phyloP scores from a whole-genome alignment of 2,797 vertebrate genomes.

The Falco rusticolus region DNA sequence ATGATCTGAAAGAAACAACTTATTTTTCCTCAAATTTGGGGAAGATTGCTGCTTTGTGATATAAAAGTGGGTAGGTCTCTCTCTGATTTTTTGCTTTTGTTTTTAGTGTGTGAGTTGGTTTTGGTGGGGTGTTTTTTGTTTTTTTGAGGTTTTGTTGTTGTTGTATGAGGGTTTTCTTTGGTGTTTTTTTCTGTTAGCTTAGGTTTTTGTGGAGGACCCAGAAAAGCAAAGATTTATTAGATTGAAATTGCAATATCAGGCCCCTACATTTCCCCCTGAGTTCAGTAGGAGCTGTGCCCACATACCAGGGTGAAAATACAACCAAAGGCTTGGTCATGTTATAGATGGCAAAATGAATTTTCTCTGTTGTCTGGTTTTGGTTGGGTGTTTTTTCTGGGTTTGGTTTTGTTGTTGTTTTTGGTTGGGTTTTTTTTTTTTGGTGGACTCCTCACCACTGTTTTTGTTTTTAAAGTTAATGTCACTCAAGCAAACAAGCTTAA shows the following conservation, averaged over 20 bases:
- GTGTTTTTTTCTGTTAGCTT: background rate
- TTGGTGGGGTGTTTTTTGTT: background rate
- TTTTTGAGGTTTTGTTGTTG: background rate
- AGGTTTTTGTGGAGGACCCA: background rate
- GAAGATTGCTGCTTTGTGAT: background rate
- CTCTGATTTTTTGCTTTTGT: background rate
- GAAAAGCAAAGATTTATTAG: background rate
- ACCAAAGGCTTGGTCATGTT: rapidly evolving
- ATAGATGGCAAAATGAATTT: background rate
- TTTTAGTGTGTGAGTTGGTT: background rate
- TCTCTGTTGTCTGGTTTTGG: background rate
- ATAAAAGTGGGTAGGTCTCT: background rate
- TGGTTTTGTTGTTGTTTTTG: background rate
- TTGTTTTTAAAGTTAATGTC: background rate
- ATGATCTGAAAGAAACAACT: background rate
- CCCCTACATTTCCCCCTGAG: background rate
- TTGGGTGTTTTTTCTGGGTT: background rate
- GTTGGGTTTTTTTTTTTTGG: background rate
- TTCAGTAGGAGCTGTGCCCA: background rate
- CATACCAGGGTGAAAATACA: background rate
- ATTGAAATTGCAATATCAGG: background rate
- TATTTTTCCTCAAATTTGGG: background rate
- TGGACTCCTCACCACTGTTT: background rate
- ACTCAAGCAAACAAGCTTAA: background rate
- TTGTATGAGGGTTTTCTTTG: background rate